A percentile compares a stretch with the other conserved stretches of the same genome.
These are phyloP conservation scores for Tribolium madens DNA, from an alignment of 1,140 invertebrate species.

Conservation along the genomic window DNA sequence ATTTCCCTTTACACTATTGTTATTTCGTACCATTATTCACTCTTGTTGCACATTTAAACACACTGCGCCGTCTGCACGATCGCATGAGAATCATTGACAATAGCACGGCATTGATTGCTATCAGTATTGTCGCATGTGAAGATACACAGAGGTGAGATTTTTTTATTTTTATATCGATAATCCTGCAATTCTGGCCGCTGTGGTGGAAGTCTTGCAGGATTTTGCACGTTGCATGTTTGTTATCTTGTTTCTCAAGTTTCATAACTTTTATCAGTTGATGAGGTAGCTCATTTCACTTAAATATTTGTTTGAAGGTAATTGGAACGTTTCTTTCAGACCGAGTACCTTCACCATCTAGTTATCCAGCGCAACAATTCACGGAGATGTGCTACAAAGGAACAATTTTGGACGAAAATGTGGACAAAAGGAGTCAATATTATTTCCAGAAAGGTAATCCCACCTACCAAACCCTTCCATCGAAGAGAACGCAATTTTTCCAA, in stretches of 20 bases:
- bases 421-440: constrained; percentile 48
- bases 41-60: constrained; percentile 43
- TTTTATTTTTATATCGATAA: constrained; percentile 37
- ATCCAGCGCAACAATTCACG: constrained; percentile 24
- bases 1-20: constrained; percentile 35
- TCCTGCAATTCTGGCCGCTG: background rate
- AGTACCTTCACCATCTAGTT: constrained; percentile 56
- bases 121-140: constrained; percentile 36
- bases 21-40: constrained; percentile 40
- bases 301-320: no score
- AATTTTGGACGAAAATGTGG: constrained; percentile 29
- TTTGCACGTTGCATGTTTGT: constrained; percentile 36
- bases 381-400: constrained; percentile 54
- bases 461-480: constrained; percentile 63
- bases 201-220: background rate
- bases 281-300: background rate
- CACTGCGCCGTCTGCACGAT: constrained; percentile 39
- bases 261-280: background rate
- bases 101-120: constrained; percentile 40
- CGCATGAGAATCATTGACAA: constrained; percentile 28
- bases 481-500: constrained; percentile 61
- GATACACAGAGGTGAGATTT: constrained; percentile 47
- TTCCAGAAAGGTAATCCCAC: constrained; percentile 44
- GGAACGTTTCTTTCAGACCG: constrained; percentile 60
- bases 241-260: constrained; percentile 22